Evolutionary conservation across 1,140 invertebrate species (phyloP).

Genomic region (Scylla paramamosain): DNA sequence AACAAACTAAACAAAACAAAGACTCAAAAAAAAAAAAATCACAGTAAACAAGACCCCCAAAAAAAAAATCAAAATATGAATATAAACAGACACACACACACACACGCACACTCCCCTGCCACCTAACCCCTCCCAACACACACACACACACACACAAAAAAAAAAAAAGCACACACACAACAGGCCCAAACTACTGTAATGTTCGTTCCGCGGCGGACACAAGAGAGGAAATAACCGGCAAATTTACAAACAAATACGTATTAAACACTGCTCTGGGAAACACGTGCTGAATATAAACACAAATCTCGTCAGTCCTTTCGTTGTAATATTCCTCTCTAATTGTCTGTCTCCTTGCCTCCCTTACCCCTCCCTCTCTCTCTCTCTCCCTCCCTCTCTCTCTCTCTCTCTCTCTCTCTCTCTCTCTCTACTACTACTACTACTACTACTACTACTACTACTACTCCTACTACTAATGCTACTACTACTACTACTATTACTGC

Average conservation of each 20-base stretch:
- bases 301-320: conserved; percentile 1
- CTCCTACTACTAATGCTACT: too few relatives aligned
- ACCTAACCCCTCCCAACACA: neutral
- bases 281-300: neutral
- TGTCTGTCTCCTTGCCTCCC: neutral
- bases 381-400: neutral
- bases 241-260: conserved; percentile 24
- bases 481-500: too few relatives aligned
- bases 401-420: neutral
- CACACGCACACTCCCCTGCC: too few relatives aligned
- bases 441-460: too few relatives aligned
- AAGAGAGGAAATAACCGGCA: neutral
- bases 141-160: neutral
- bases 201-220: neutral
- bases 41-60: neutral
- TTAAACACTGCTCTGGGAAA: neutral
- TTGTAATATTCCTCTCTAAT: conserved; percentile 14
- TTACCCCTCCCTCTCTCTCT: neutral
- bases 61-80: too few relatives aligned
- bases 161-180: neutral
- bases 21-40: neutral
- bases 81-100: too few relatives aligned
- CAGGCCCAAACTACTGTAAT: neutral
- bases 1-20: neutral
- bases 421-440: neutral